Conservation (phyloP, 2,797 vertebrate genomes). For the Siniperca obscura region DNA sequence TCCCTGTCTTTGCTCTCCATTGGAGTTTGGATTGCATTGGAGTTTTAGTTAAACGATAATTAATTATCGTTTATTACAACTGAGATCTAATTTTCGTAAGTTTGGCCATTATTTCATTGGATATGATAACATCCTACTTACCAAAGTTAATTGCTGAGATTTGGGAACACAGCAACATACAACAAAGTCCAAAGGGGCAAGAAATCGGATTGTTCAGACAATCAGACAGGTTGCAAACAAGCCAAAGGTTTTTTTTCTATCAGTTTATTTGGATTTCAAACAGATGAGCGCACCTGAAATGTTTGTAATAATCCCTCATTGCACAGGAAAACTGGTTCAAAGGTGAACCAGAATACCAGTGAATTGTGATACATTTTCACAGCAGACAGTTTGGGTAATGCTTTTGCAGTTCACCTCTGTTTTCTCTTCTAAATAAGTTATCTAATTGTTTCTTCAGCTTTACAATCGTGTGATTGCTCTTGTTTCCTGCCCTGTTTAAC, state of each 20-base stretch:
- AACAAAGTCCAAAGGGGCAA: neutral
- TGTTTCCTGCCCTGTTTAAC: neutral
- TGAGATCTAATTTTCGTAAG: neutral
- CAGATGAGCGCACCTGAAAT: no score
- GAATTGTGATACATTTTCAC: neutral
- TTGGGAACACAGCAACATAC: neutral
- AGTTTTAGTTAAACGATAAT: constrained; percentile 34
- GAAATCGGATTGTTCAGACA: neutral
- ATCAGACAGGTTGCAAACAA: neutral
- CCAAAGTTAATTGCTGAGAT: neutral
- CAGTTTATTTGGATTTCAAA: neutral
- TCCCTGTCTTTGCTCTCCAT: constrained; percentile 8
- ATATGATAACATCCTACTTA: neutral
- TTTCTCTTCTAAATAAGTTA: neutral
- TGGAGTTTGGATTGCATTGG: neutral
- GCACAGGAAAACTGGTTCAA: neutral
- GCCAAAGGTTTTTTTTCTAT: neutral
- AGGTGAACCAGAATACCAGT: neutral
- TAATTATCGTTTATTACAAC: constrained; percentile 22
- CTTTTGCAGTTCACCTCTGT: neutral
- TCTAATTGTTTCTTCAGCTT: neutral
- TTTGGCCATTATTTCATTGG: neutral
- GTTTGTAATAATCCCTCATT: neutral
- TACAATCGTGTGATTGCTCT: neutral
- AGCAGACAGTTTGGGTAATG: neutral